Evolutionary conservation across 2,888 invertebrate genomes (phyloP).

Genomic region (Polyommatus icarus): DNA sequence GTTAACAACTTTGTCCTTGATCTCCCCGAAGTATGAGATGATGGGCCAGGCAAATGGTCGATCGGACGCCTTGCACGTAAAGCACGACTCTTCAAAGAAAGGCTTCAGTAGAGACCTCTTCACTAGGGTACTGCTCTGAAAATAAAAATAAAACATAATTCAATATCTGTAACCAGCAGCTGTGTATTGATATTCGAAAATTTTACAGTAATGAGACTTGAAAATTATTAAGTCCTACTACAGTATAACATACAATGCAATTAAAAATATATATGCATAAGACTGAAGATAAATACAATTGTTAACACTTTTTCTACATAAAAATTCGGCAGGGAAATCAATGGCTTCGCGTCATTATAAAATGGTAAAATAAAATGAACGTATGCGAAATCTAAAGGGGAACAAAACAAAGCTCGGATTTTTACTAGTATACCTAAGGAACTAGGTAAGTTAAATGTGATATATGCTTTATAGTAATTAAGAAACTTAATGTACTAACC

Average conservation of each 20-base stretch:
- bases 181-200: background rate
- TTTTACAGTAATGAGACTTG: background rate
- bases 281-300: background rate
- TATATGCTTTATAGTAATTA: background rate
- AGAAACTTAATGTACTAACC: conserved; percentile 50
- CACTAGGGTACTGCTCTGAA: conserved; percentile 61
- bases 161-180: background rate
- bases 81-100: conserved; percentile 54
- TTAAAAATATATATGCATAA: background rate
- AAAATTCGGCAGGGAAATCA: too few relatives aligned
- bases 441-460: background rate
- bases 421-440: background rate
- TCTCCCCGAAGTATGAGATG: conserved; percentile 53
- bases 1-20: conserved; percentile 60
- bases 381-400: too few relatives aligned
- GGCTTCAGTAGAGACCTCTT: conserved; percentile 57
- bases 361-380: too few relatives aligned
- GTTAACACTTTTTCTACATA: too few relatives aligned
- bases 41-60: conserved; percentile 62
- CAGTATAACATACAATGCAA: background rate
- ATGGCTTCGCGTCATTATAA: too few relatives aligned
- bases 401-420: background rate
- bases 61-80: conserved; percentile 61
- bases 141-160: conserved; percentile 24
- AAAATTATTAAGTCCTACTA: background rate